These are phyloP conservation scores for Aegotheles bennettii DNA, from an alignment of 2,113 vertebrate genomes.

Conservation along the genomic window DNA sequence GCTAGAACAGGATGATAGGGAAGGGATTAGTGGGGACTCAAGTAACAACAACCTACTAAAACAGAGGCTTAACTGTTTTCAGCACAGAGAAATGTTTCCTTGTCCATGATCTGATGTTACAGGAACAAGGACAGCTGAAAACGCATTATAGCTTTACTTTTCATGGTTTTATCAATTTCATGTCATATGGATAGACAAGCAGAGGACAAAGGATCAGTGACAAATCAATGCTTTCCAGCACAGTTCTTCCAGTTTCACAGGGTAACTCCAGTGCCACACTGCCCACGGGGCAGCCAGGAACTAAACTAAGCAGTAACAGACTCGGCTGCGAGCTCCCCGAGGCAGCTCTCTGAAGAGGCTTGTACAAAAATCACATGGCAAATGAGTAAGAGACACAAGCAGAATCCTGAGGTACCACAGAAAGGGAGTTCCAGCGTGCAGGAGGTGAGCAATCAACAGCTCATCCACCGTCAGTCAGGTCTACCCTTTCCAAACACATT, in stretches of 20 bases:
- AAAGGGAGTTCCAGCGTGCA: accelerated
- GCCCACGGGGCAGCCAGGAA: background rate
- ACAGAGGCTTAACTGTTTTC: background rate
- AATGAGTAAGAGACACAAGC: background rate
- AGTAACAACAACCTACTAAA: background rate
- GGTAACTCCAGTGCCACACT: background rate
- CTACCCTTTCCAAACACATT: background rate
- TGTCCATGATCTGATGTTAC: background rate
- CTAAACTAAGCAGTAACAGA: background rate
- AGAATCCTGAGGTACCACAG: accelerated
- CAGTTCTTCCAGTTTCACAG: background rate
- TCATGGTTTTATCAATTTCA: background rate
- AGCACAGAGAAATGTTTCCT: background rate
- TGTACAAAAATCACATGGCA: background rate
- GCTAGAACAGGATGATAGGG: background rate
- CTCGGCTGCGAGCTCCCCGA: background rate
- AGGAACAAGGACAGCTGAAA: background rate
- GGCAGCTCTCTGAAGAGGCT: background rate
- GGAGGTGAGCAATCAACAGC: background rate
- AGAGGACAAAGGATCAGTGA: background rate
- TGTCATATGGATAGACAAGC: accelerated
- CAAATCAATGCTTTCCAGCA: background rate
- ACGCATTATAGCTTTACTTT: background rate
- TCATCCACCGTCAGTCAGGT: background rate
- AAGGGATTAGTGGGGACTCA: background rate